Conservation (phyloP, 2,888 invertebrate genomes). For the Altica lythri region DNA sequence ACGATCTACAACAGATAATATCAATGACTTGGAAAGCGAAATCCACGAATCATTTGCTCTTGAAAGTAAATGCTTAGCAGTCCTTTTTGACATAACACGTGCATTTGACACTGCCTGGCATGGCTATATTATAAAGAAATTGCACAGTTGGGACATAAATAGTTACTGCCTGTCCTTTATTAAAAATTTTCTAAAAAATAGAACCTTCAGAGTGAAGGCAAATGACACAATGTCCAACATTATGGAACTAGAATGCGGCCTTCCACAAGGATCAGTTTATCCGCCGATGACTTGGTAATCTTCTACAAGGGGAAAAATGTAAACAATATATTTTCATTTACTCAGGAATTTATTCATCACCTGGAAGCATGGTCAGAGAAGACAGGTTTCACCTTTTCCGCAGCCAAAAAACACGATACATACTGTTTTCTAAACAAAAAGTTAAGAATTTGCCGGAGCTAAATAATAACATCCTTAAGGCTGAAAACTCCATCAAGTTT, state of each 20-base stretch:
- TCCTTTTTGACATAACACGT: neutral
- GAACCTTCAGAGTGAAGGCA: slow-evolving; percentile 12
- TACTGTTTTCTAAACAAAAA: neutral
- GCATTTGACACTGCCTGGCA: neutral
- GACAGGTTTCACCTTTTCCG: neutral
- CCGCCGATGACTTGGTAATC: neutral
- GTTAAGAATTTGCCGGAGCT: too few relatives aligned
- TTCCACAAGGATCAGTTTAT: neutral
- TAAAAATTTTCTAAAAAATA: slow-evolving; percentile 15
- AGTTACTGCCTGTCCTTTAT: slow-evolving; percentile 21
- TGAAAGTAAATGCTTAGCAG: slow-evolving; percentile 8
- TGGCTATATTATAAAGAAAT: slow-evolving; percentile 2
- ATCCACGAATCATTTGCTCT: slow-evolving; percentile 26
- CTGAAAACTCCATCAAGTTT: too few relatives aligned
- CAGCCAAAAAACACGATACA: neutral
- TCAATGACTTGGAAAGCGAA: slow-evolving; percentile 18
- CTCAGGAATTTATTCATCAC: too few relatives aligned
- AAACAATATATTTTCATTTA: neutral
- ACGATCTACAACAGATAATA: slow-evolving; percentile 22
- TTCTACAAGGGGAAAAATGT: neutral
- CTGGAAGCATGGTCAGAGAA: too few relatives aligned
- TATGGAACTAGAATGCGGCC: neutral
- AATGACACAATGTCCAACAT: slow-evolving; percentile 17
- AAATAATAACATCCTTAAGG: too few relatives aligned
- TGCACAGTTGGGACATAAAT: neutral